Base-by-base conservation (phyloP, 2,797 vertebrate genomes). In the Hydrolagus colliei region DNA sequence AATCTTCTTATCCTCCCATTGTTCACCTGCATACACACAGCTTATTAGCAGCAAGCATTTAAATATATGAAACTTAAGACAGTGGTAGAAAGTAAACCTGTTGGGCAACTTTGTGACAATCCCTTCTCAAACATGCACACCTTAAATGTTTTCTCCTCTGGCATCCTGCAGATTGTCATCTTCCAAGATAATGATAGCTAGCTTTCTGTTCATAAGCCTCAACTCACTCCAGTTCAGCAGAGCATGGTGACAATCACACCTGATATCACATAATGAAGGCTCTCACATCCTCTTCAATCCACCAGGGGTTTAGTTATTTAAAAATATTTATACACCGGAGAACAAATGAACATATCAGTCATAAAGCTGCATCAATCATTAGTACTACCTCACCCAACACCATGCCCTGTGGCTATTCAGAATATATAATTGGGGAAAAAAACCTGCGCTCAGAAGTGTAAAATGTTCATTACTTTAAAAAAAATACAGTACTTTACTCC, bases 201-300 rank as follows among this genome's bases (percentile, higher is more conserved):
- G 10, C 59, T 62, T 18, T 12, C 14, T 18, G 62, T 62, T 78
- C n/a, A 78, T 27, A 78, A 78, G 52, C 22, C 59, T 59, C 20
- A 59, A 22, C 20, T 78, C 59, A n/a, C 12, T 62, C 59, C 52
- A 61, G 27, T 61, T 63, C 4, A 13, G 7, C 20, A 63, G 18
- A 13, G 59, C 14, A 8, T 74, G 27, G 76, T 78, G 59, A 62
- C 75, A 78, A 78, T 62, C 59, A 78, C 76, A 78, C 76, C 76
- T 78, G 76, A 18, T 61, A 20, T 62, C 59, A 7, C 10, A n/a
- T 62, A 59, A 78, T 78, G 76, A 59, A 62, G 76, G 14, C 27
- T 22, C 76, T 9, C 41, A 76, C 35, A 20, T 59, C 20, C 9
- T 13, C 4, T 61, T 78, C 5, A 10, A 61, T 78, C 20, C 76